phyloP scores from a whole-genome alignment of 2,113 vertebrate genomes.

The Ameiurus melas region DNA sequence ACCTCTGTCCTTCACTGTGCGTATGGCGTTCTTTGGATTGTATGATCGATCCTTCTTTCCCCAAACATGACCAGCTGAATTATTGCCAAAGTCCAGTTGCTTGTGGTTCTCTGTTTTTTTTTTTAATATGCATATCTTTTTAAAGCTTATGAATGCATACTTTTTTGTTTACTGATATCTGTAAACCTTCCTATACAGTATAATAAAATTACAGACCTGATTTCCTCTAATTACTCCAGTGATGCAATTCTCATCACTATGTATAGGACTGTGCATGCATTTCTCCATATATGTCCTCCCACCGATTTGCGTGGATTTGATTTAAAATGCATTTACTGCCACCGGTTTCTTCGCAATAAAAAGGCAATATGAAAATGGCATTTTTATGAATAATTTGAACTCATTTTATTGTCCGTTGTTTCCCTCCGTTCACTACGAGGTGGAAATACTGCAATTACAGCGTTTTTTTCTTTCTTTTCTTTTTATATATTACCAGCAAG shows the following conservation, averaged over 20 bases:
- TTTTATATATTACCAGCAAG: not conserved
- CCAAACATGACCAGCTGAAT: not conserved
- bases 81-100: not conserved
- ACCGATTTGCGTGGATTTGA: not conserved
- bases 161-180: no score
- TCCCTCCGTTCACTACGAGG: not conserved
- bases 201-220: not conserved
- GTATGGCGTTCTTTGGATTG: not conserved
- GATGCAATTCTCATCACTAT: not conserved
- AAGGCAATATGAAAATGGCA: slow-evolving; percentile 14
- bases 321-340: slow-evolving; percentile 21
- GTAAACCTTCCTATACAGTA: not conserved
- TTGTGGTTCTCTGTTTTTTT: not conserved
- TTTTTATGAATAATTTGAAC: slow-evolving; percentile 37
- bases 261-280: slow-evolving; percentile 11
- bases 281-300: not conserved
- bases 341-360: slow-evolving; percentile 20
- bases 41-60: not conserved
- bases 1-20: not conserved
- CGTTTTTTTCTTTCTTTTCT: no score
- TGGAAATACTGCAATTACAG: not conserved
- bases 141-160: not conserved
- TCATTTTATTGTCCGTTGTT: slow-evolving; percentile 1
- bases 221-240: not conserved
- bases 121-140: not conserved